phyloP scores from a whole-genome alignment of 1,140 invertebrate genomes.

The Nasonia vitripennis region DNA sequence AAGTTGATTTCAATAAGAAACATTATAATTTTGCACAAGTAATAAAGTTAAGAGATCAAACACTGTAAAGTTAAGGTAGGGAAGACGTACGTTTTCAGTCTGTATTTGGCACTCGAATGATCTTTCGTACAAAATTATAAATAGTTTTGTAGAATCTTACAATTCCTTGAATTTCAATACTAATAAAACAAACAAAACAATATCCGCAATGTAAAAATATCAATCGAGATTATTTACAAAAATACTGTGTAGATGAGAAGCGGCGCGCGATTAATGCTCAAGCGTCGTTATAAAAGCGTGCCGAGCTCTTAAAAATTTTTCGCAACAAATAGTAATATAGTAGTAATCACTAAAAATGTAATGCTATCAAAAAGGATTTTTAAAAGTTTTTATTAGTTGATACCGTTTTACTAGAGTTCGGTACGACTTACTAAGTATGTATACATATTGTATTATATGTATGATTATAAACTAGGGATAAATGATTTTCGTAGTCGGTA shows the following conservation, averaged over 20 bases:
- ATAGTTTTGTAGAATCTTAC: slow-evolving; percentile 6
- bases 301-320: slow-evolving; percentile 17
- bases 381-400: slow-evolving; percentile 23
- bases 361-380: slow-evolving; percentile 26
- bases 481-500: slow-evolving; percentile 52
- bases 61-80: slow-evolving; percentile 5
- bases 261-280: slow-evolving; percentile 31
- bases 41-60: slow-evolving; percentile 37
- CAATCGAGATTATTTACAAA: neutral
- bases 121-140: slow-evolving; percentile 20
- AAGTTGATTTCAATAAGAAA: neutral
- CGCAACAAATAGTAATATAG: slow-evolving; percentile 3
- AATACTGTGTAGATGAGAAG: neutral
- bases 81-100: slow-evolving; percentile 8
- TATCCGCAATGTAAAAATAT: slow-evolving; percentile 6
- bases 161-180: slow-evolving; percentile 31
- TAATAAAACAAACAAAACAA: neutral
- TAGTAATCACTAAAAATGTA: neutral
- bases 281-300: slow-evolving; percentile 2
- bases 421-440: slow-evolving; percentile 39
- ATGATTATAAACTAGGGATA: slow-evolving; percentile 52
- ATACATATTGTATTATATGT: slow-evolving; percentile 51
- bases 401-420: slow-evolving; percentile 25
- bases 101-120: slow-evolving; percentile 18
- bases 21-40: slow-evolving; percentile 12